Conservation (phyloP, 1,140 invertebrate genomes). For the Macrocentrus cingulum region DNA sequence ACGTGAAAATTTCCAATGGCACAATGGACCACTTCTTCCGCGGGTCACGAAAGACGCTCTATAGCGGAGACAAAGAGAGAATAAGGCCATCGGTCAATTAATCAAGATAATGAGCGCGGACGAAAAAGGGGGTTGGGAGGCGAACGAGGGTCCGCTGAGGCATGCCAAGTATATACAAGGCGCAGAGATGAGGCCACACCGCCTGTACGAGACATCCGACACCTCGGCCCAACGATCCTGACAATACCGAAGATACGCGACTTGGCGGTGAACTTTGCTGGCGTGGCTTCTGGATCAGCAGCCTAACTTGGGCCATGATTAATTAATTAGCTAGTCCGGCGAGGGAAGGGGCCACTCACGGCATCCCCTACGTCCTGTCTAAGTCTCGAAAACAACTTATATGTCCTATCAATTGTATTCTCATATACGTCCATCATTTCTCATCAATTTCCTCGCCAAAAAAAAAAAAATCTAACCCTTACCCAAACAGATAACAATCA, state of each 20-base stretch:
- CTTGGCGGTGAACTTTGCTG: constrained; percentile 54
- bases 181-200: constrained; percentile 40
- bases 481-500: too few relatives aligned
- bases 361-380: constrained; percentile 23
- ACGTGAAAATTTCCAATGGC: too few relatives aligned
- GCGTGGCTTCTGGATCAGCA: constrained; percentile 55
- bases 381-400: neutral
- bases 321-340: constrained; percentile 60
- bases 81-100: constrained; percentile 56
- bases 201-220: constrained; percentile 56
- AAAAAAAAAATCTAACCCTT: too few relatives aligned
- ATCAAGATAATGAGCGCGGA: constrained; percentile 57
- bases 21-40: too few relatives aligned
- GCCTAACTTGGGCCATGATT: constrained; percentile 51
- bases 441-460: too few relatives aligned
- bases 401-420: neutral
- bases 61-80: constrained; percentile 16
- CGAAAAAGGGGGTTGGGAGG: constrained; percentile 6
- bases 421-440: neutral
- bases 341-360: too few relatives aligned
- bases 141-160: constrained; percentile 21
- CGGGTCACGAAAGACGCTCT: constrained; percentile 8
- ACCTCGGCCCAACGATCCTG: constrained; percentile 49
- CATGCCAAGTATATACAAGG: too few relatives aligned
- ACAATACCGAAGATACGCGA: constrained; percentile 58